Evolutionary conservation across 1,140 invertebrate species (phyloP).

Genomic region (Lerema accius): DNA sequence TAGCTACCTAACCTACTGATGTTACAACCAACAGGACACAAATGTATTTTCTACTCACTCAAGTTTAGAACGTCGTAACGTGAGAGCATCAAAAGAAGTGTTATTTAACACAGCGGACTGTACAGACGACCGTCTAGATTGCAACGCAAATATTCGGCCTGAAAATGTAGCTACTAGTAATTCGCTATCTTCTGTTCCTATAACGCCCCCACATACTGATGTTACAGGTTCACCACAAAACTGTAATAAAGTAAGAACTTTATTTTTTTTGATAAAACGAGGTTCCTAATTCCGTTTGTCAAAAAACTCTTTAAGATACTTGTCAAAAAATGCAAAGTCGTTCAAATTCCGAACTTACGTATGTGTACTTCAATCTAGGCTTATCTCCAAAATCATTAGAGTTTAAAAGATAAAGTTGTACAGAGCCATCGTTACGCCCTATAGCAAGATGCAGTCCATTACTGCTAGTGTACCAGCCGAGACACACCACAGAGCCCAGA

Average conservation of each 20-base stretch:
- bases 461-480: constrained; percentile 63
- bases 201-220: constrained; percentile 63
- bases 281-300: no score
- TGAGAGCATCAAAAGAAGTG: constrained; percentile 59
- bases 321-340: no score
- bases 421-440: constrained; percentile 71
- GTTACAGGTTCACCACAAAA: constrained; percentile 77
- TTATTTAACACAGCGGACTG: constrained; percentile 41
- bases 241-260: constrained; percentile 41
- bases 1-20: no score
- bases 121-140: constrained; percentile 51
- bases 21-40: no score
- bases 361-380: constrained; percentile 68
- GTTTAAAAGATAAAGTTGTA: constrained; percentile 70
- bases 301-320: no score
- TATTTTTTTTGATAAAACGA: no score
- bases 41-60: no score
- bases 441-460: constrained; percentile 59
- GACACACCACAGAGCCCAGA: constrained; percentile 64
- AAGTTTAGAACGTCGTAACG: constrained; percentile 63
- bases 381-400: constrained; percentile 62
- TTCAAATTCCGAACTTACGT: no score
- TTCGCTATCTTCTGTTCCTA: constrained; percentile 64
- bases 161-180: constrained; percentile 70
- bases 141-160: constrained; percentile 68